Base-by-base conservation (phyloP, 2,888 invertebrate genomes). In the Drosophila histrio region DNA sequence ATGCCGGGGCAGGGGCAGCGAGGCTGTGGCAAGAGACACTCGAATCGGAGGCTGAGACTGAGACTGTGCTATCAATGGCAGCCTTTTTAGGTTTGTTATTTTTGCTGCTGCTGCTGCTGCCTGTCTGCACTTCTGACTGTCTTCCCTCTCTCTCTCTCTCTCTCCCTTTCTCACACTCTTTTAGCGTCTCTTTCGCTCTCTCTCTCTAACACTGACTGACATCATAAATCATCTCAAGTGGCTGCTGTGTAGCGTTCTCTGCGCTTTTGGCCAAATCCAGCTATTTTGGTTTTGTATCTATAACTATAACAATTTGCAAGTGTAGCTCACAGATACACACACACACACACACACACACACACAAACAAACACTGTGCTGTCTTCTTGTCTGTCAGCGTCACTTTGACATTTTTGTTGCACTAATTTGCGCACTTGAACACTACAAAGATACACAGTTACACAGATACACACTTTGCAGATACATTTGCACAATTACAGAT, bases 141-240 rank as follows among this genome's bases (percentile, higher is more conserved):
- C 34, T 43, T 43, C 21, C 13, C 8, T 39, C 28, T 21, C 50
- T 2, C 21, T 50, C 41, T 44, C 44, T 41, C 21, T 34, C 69
- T 39, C 38, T 24, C 34, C 11, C 28, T 13, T 13, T 50, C 34
- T 15, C 7, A 41, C 38, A 39, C 52, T 34, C 24, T 38, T 60
- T 11, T n/a, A 26, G 15, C 26, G n/a, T 36, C 21, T 39, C 21
- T 24, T 9, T 26, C 17, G 19, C 8, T 24, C 24, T 28, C 9
- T 49, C 38, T 59, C 46, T 38, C 28, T 41, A 60, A 36, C 43
- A 38, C 13, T 57, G 75, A 69, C 69, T 68, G 71, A 72, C 89
- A 88, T 89, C 89, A 89, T 89, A 89, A 89, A 89, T 89, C 89
- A 89, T 84, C 80, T 89, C 83, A 89, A 90, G 89, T 73, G 70